These are phyloP conservation scores for Bucco capensis DNA, from an alignment of 2,113 vertebrate species.

Conservation along the genomic window DNA sequence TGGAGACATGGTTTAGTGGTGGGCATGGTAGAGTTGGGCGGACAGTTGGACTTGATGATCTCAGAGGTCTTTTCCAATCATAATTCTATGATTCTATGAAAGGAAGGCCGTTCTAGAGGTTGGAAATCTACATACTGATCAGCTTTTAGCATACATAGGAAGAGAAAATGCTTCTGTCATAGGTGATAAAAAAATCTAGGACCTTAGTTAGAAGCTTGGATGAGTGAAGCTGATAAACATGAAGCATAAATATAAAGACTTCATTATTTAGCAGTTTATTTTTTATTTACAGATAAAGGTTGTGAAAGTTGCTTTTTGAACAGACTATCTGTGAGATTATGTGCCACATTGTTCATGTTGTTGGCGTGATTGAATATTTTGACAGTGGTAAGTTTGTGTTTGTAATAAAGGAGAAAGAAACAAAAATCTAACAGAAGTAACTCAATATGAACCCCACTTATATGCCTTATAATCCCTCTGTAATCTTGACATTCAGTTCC, in stretches of 20 bases:
- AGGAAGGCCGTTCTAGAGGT: background rate
- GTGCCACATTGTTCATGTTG: background rate
- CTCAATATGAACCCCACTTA: background rate
- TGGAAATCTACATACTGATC: background rate
- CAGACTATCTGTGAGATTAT: background rate
- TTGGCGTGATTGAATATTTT: background rate
- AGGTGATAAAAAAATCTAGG: background rate
- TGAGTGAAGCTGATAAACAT: background rate
- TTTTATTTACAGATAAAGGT: background rate
- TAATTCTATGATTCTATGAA: background rate
- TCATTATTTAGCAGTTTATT: background rate
- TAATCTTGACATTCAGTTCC: background rate
- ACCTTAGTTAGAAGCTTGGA: background rate
- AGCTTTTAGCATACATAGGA: background rate
- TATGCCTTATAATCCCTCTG: background rate
- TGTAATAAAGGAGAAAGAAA: background rate
- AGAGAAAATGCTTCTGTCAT: background rate
- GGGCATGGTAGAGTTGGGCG: too few species aligned
- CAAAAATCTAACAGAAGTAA: background rate
- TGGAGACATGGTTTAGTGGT: too few species aligned
- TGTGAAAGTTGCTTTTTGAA: background rate
- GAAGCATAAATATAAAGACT: background rate
- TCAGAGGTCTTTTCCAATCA: too few species aligned
- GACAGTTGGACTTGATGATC: too few species aligned
- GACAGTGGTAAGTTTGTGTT: background rate